Percentiles rank a stretch among this genome's conserved stretches.
Conservation (phyloP, 2,113 vertebrate genomes). For the Ptychochromis oligacanthus region DNA sequence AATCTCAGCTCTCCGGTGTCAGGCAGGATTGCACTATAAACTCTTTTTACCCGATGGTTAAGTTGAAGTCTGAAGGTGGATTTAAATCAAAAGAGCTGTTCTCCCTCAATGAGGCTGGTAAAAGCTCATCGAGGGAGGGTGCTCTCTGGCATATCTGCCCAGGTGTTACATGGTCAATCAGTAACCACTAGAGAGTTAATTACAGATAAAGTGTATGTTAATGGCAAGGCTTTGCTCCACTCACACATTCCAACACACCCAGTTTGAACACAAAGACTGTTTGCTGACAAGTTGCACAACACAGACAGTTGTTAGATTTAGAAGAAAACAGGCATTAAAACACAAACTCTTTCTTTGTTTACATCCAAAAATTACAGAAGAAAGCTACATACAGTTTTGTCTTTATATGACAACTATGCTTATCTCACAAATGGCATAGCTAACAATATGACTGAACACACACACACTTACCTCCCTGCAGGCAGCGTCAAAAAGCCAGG, state of each 20-base stretch:
- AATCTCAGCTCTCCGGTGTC: conserved; percentile 70
- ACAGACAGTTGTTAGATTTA: no score
- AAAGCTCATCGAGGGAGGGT: conserved; percentile 28
- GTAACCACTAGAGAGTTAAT: conserved; percentile 76
- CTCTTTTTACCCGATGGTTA: conserved; percentile 69
- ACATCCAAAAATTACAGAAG: not conserved
- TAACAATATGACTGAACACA: conserved; percentile 25
- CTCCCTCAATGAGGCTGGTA: conserved; percentile 46
- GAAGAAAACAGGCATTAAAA: not conserved
- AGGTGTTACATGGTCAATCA: conserved; percentile 75
- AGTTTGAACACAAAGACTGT: conserved; percentile 32
- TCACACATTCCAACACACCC: conserved; percentile 42
- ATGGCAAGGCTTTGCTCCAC: conserved; percentile 47
- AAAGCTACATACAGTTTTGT: not conserved
- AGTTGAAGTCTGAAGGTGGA: conserved; percentile 74
- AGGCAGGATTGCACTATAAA: conserved; percentile 52
- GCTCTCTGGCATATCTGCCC: conserved; percentile 53
- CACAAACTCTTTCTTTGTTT: not conserved
- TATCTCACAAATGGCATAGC: not conserved
- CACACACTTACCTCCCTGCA: not conserved
- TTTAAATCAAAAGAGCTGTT: conserved; percentile 79
- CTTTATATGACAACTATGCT: not conserved
- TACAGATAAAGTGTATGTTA: conserved; percentile 69
- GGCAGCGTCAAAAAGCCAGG: conserved; percentile 35
- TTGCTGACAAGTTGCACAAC: not conserved